Evolutionary conservation across 2,888 invertebrate genomes (phyloP), one percentile per base, ranked within the genome.

Genomic region (Caenorhabditis sulstoni): DNA sequence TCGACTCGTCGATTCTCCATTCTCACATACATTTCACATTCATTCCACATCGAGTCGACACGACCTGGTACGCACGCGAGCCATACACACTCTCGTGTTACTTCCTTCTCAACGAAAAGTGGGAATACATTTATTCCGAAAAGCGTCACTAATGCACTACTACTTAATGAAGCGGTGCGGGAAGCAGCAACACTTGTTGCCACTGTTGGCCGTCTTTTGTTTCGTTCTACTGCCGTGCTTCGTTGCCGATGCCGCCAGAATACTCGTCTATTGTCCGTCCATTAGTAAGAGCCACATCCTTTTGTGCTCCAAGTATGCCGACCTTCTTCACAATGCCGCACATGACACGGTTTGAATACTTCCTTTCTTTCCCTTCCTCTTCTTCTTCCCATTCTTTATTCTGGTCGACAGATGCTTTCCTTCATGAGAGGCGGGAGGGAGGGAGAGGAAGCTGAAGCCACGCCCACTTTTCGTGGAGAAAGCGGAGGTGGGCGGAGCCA

Each of bases 271-370:
- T 75, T 79, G 79, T 75, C 79, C 79, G 18, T 75, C 75, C 41
- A 79, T 79, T 64, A 75, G 79, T 37, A 79, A 79, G 66, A 79
- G 79, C 71, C 79, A 79, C 61, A 65, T 79, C 11, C 62, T 75
- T 55, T 64, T 79, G 65, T 79, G 79, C 37, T 45, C 64, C 50
- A 79, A 79, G 41, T 75, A 79, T 62, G 79, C 79, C 57, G 79
- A 79, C 64, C 41, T 75, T 67, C 70, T 79, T 44, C 79, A 79
- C 57, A 75, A 75, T 75, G 79, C 70, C 14, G 45, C 53, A 55
- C 79, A 79, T 55, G 70, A 79, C 67, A 73, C 73, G 75, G 79
- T 79, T 65, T 58, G 79, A 59, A 53, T 58, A 44, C 39, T 55
- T 16, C 37, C 44, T 41, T 68, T 29, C 37, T 58, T 45, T 50